Percentiles rank a stretch among this genome's conserved stretches.
Conservation (phyloP, 2,113 vertebrate species). For the Ardeotis arabs region DNA sequence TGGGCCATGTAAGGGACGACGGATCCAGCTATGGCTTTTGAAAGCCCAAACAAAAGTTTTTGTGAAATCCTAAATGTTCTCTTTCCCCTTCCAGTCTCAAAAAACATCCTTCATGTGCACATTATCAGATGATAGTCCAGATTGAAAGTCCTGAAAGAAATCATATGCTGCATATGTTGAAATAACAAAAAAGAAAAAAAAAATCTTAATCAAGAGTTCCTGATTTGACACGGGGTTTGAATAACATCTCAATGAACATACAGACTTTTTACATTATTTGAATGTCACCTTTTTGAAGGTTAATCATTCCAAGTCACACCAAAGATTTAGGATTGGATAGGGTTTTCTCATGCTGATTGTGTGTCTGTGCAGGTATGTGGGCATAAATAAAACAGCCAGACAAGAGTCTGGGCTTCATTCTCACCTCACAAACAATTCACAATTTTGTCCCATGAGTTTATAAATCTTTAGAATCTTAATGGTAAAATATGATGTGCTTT, state of each 20-base stretch:
- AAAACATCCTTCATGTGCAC: accelerated
- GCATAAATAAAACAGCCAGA: not conserved
- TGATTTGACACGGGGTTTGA: not conserved
- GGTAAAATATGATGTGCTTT: conserved; percentile 2
- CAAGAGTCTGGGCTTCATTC: not conserved
- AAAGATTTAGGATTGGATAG: not conserved
- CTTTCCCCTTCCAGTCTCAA: not conserved
- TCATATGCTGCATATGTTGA: not conserved
- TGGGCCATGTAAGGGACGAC: not conserved
- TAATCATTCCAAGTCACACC: not conserved
- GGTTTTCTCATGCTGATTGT: not conserved
- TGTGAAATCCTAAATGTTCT: not conserved
- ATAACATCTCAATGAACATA: not conserved
- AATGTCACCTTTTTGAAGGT: not conserved
- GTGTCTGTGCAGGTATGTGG: not conserved
- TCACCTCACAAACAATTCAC: not conserved
- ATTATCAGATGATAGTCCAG: not conserved
- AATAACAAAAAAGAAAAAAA: not conserved
- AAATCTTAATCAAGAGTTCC: not conserved
- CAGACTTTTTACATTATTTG: not conserved
- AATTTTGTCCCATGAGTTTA: not conserved
- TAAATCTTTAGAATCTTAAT: not conserved
- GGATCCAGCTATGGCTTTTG: not conserved
- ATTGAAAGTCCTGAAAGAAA: not conserved
- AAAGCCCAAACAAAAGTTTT: not conserved